phyloP scores from a whole-genome alignment of 2,797 vertebrate genomes.

The Corythornis leucogaster region DNA sequence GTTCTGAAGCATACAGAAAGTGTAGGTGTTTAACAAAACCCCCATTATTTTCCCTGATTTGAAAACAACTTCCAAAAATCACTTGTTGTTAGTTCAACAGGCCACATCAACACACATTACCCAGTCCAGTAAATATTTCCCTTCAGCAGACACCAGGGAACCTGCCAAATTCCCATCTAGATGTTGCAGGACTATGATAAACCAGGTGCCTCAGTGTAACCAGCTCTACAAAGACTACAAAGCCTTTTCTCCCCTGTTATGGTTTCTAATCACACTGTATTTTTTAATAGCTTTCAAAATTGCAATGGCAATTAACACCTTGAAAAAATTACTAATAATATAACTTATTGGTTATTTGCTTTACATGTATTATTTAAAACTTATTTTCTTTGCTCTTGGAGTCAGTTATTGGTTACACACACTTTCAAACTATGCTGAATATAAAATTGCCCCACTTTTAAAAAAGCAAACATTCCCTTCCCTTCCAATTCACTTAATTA shows the following conservation, averaged over 20 bases:
- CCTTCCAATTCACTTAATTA: slow-evolving; percentile 56
- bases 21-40: accelerated
- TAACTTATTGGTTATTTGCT: background rate
- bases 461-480: slow-evolving; percentile 37
- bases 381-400: background rate
- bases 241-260: background rate
- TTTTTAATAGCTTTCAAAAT: background rate
- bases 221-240: background rate
- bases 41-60: background rate
- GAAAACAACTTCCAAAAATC: background rate
- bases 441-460: slow-evolving; percentile 2
- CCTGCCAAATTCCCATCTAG: background rate
- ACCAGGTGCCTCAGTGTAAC: background rate
- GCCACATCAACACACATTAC: background rate
- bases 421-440: slow-evolving; percentile 21
- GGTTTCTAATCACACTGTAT: background rate
- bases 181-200: background rate
- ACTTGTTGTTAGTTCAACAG: background rate
- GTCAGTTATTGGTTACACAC: background rate
- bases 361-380: background rate
- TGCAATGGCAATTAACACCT: background rate
- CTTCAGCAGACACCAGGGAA: background rate
- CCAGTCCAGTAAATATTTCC: background rate
- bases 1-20: background rate
- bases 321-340: background rate